Base-by-base conservation (phyloP, 2,888 invertebrate species). In the Lasioglossum lativentre region DNA sequence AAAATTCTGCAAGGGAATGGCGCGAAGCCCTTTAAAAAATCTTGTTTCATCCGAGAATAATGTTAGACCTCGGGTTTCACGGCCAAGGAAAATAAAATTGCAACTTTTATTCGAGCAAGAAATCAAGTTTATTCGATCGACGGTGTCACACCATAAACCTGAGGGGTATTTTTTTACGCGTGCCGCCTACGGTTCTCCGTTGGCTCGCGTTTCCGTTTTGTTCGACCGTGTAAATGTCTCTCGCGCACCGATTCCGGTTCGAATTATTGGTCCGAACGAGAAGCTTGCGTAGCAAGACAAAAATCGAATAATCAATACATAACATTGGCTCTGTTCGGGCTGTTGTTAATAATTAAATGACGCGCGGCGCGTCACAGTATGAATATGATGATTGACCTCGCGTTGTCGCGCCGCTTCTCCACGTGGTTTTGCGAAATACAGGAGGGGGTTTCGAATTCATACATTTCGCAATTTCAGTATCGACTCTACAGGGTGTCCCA, bases 111-210 rank as follows among this genome's bases (percentile, higher is more conserved):
- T 34, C 47, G 34, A 34, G 73, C 73, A 47, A 23, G 47, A 47
- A 47, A 73, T 73, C 47, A 73, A 73, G 47, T 73, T 73, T 73
- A 73, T 73, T 73, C 47, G 34, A 47, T 47, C 47, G 45, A 47
- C 19, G 73, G 23, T 8, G 10, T n/a, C 70, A 23, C 47, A 12
- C 47, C 34, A 34, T 47, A 34, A 47, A 47, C 34, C 23, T 0
- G 4, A 34, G 19, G 4, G 0, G 1, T 45, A n/a, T 73, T 73
- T 47, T 63, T 47, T 71, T 42, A 27, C 72, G 19, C 73, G 34
- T 12, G 5, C n/a, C 47, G 27, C 47, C 47, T 73, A 34, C 47
- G 34, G 23, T 73, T 73, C 34, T 12, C 19, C 34, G 73, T 52
- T 34, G 72, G 23, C 72, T 12, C 47, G 47, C 47, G 34, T 42